These are phyloP conservation scores for Rhopalosiphum padi DNA, from an alignment of 1,140 invertebrate genomes.

Conservation along the genomic window DNA sequence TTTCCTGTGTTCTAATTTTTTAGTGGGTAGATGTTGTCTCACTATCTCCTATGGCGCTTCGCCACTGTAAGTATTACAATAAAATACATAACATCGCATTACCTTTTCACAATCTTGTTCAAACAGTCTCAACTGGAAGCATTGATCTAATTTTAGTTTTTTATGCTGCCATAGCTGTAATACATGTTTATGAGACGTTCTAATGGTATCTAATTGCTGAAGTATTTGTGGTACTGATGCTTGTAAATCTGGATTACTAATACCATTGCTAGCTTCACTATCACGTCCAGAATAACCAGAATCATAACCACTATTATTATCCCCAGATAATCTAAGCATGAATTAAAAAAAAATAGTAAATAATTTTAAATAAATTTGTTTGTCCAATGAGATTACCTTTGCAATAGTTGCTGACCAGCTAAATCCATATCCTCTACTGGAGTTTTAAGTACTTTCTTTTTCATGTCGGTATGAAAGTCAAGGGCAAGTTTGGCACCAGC, in stretches of 20 bases:
- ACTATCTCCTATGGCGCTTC: too few species aligned
- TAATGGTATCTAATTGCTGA: constrained; percentile 81
- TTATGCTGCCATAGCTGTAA: constrained; percentile 93
- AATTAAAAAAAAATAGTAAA: constrained; percentile 48
- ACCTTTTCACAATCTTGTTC: constrained; percentile 97
- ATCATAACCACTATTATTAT: constrained; percentile 65
- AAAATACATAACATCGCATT: constrained; percentile 20
- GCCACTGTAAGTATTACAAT: background rate
- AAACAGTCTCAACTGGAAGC: constrained; percentile 92
- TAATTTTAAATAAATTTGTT: background rate
- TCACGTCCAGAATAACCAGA: constrained; percentile 68
- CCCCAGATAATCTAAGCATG: constrained; percentile 62
- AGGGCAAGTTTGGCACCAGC: constrained; percentile 87
- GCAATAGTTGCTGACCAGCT: constrained; percentile 73
- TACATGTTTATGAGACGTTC: constrained; percentile 87
- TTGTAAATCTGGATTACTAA: constrained; percentile 76
- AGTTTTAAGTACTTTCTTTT: constrained; percentile 90
- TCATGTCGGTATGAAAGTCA: constrained; percentile 92
- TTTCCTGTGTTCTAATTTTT: too few species aligned
- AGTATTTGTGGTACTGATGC: constrained; percentile 73
- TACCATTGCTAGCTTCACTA: constrained; percentile 69
- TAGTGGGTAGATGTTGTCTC: too few species aligned
- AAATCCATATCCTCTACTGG: constrained; percentile 91
- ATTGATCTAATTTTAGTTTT: constrained; percentile 91
- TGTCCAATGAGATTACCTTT: constrained; percentile 65